Conservation (phyloP, 2,888 invertebrate genomes). For the Drosophila austrosaltans region DNA sequence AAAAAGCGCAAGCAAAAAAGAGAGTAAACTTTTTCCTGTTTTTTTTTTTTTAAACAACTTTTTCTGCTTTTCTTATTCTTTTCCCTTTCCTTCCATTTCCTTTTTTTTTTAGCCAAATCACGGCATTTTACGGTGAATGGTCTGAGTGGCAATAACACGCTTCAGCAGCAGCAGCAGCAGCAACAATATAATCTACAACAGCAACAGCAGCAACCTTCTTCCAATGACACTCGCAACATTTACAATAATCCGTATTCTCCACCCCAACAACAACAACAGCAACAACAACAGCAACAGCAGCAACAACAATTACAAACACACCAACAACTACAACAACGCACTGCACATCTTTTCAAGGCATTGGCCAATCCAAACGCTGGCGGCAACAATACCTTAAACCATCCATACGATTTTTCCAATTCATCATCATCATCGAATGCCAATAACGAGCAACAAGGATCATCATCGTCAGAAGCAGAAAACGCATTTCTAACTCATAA, state of each 20-base stretch:
- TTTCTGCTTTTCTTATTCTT: not conserved
- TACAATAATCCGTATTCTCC: slow-evolving; percentile 84
- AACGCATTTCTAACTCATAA: slow-evolving; percentile 87
- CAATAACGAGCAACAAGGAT: slow-evolving; percentile 81
- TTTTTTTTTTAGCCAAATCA: slow-evolving; percentile 87
- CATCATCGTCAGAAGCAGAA: slow-evolving; percentile 85
- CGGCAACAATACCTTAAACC: slow-evolving; percentile 64
- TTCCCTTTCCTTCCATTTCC: slow-evolving; percentile 11
- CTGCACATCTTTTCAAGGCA: slow-evolving; percentile 79
- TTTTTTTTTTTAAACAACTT: slow-evolving; percentile 27
- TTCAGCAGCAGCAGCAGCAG: slow-evolving; percentile 80
- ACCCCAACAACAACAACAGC: slow-evolving; percentile 74
- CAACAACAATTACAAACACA: slow-evolving; percentile 51
- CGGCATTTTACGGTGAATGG: slow-evolving; percentile 89
- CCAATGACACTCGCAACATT: slow-evolving; percentile 85
- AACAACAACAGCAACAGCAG: slow-evolving; percentile 59
- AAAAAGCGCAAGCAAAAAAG: slow-evolving; percentile 6
- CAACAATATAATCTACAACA: slow-evolving; percentile 85
- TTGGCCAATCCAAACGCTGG: slow-evolving; percentile 67
- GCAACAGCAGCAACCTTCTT: slow-evolving; percentile 75
- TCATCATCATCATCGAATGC: slow-evolving; percentile 73
- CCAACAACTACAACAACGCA: slow-evolving; percentile 70
- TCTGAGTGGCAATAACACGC: slow-evolving; percentile 83
- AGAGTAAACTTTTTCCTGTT: no score
- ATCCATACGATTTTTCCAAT: slow-evolving; percentile 81